Base-by-base conservation (phyloP, 2,888 invertebrate species). In the Saturnia pavonia region DNA sequence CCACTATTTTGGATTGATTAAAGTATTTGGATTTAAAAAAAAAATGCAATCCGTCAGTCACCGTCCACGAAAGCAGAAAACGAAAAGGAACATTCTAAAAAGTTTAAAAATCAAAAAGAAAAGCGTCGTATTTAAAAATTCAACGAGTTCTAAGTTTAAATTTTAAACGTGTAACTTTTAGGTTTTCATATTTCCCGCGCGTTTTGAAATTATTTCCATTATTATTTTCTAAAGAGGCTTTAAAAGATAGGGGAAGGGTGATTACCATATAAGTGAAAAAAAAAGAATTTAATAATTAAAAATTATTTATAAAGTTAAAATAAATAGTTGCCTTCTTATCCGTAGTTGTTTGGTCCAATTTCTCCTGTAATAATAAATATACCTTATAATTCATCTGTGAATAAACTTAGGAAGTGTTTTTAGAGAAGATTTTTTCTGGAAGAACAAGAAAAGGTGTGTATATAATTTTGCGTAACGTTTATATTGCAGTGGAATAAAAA, bases 291-390 rank as follows among this genome's bases (percentile, higher is more conserved):
- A 60, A 27, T 60, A 54, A 74, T 74, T 76, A 74, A 75, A 75
- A 76, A 75, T 25, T 78, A 78, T 78, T 78, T 77, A 40, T 2
- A 77, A 54, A 45, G 25, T 42, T 34, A 67, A 67, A 80, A 82
- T 82, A 82, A 80, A 87, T 91, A 91, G 89, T 87, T 92, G 92
- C 92, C 92, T 92, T 92, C 88, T 88, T 8, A 80, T 69, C 75
- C 67, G 83, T 85, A 86, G 89, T 83, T 72, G 86, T 86, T 87
- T 86, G 92, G 92, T 92, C 92, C 92, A 92, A 92, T 85, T 76
- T 80, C 80, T 80, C 80, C 74, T 82, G 75, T 81, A 79, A 78
- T 85, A 76, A 78, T 77, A 77, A 69, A 67, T 80, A 82, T 74
- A 78, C 77, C 80, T 79, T 73, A 78, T 78, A 81, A 78, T 79